phyloP scores from a whole-genome alignment of 2,113 vertebrate species.

The Coregonus clupeaformis region DNA sequence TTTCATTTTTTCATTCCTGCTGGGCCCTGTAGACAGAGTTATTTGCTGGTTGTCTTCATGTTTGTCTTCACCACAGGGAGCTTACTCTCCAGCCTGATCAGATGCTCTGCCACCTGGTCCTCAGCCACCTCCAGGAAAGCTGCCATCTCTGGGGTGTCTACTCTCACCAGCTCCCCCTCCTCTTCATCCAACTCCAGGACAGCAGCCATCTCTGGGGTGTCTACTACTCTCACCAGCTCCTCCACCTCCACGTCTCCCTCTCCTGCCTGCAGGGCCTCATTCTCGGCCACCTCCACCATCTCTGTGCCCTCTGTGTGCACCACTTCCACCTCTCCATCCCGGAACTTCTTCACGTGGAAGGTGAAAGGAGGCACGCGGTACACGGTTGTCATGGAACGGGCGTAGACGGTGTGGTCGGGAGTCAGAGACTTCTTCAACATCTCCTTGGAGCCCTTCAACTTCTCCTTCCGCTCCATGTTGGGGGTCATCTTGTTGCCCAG shows the following conservation, averaged over 20 bases:
- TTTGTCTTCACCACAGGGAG: slow-evolving; percentile 31
- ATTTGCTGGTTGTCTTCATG: slow-evolving; percentile 77
- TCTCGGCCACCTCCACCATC: slow-evolving; percentile 83
- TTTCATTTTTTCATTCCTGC: neutral
- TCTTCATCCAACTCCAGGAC: slow-evolving; percentile 71
- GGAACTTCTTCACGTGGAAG: slow-evolving; percentile 96
- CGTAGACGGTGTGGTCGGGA: slow-evolving; percentile 85
- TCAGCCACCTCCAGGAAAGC: slow-evolving; percentile 86
- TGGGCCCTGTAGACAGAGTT: slow-evolving; percentile 29
- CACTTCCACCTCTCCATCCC: slow-evolving; percentile 87
- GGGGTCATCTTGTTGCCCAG: slow-evolving; percentile 92
- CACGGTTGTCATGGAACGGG: slow-evolving; percentile 88
- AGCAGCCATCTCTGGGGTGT: slow-evolving; percentile 82
- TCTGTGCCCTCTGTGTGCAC: slow-evolving; percentile 77
- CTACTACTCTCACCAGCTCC: slow-evolving; percentile 84
- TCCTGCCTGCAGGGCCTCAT: slow-evolving; percentile 72
- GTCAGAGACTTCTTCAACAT: slow-evolving; percentile 94
- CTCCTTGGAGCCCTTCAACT: slow-evolving; percentile 88
- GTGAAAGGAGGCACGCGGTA: slow-evolving; percentile 98
- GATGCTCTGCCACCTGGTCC: slow-evolving; percentile 72
- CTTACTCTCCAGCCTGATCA: slow-evolving; percentile 83
- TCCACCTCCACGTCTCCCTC: slow-evolving; percentile 72
- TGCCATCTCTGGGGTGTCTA: slow-evolving; percentile 83
- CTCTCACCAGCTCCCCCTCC: slow-evolving; percentile 81
- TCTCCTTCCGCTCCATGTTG: slow-evolving; percentile 85